Evolutionary conservation across 2,888 invertebrate species (phyloP).

Genomic region (Helobdella robusta): DNA sequence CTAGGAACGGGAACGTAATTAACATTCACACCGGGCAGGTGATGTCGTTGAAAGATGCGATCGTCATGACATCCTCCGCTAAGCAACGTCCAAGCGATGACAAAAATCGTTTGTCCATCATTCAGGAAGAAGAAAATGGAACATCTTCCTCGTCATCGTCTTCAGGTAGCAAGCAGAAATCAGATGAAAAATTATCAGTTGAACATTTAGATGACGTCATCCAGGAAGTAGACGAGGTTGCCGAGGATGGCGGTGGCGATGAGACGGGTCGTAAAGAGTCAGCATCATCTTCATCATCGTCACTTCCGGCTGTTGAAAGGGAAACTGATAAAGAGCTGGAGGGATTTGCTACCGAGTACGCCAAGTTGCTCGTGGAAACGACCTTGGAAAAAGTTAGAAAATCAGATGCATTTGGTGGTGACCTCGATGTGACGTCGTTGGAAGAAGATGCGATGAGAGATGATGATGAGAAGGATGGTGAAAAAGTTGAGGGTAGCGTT

Average conservation of each 20-base stretch:
- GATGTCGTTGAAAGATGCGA: constrained; percentile 38
- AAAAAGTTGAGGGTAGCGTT: background rate
- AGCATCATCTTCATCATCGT: background rate
- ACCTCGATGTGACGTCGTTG: background rate
- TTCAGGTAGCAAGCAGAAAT: constrained; percentile 6
- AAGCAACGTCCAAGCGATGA: background rate
- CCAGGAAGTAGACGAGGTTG: constrained; percentile 4
- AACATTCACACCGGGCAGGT: constrained; percentile 53
- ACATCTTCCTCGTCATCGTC: constrained; percentile 15
- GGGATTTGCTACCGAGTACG: background rate
- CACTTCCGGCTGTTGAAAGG: background rate
- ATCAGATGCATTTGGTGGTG: background rate
- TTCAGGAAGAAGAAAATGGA: constrained; percentile 18
- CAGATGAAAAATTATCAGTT: background rate
- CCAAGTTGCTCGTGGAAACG: background rate
- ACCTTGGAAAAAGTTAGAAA: background rate
- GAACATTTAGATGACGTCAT: background rate
- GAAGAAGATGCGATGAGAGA: background rate
- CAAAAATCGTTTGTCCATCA: constrained; percentile 10
- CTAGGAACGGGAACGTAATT: constrained; percentile 36
- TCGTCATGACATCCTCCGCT: constrained; percentile 5
- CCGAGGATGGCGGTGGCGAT: background rate
- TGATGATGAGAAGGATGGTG: background rate
- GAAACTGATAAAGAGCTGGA: background rate
- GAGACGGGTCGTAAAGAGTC: background rate